Conservation (phyloP, 2,797 vertebrate genomes). For the Coreius guichenoti region DNA sequence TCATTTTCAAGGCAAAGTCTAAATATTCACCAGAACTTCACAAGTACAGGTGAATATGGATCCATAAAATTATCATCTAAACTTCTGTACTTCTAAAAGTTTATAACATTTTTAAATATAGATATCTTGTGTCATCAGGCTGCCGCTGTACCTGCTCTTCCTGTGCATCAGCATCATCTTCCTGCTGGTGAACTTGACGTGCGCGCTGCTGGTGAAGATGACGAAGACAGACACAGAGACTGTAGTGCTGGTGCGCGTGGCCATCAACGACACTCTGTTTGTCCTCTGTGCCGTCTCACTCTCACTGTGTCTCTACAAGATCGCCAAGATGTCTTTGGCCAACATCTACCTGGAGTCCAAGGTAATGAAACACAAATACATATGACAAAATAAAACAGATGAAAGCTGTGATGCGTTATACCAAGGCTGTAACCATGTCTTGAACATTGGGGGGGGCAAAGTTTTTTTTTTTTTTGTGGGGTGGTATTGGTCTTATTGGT, state of each 20-base stretch:
- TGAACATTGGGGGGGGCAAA: too few relatives aligned
- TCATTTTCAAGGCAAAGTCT: conserved; percentile 97
- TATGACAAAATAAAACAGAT: not conserved
- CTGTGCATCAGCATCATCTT: conserved; percentile 91
- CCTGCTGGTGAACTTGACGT: conserved; percentile 91
- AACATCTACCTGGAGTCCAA: conserved; percentile 98
- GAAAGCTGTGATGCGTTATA: not conserved
- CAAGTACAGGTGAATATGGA: conserved; percentile 87
- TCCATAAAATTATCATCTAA: not conserved
- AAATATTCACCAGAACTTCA: conserved; percentile 93
- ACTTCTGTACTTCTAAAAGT: too few relatives aligned
- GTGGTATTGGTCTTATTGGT: too few relatives aligned
- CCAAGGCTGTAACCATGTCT: not conserved
- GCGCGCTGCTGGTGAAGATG: conserved; percentile 91
- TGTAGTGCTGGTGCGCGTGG: conserved; percentile 90
- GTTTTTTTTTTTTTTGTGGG: too few relatives aligned
- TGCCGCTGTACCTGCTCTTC: conserved; percentile 86
- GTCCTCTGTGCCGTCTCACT: conserved; percentile 94
- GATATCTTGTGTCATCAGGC: conserved; percentile 58
- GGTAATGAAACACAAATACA: conserved; percentile 70
- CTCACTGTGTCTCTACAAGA: conserved; percentile 94
- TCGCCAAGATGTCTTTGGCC: conserved; percentile 97
- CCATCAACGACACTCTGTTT: conserved; percentile 94
- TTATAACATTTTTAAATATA: not conserved
- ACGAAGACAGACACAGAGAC: conserved; percentile 84